phyloP scores from a whole-genome alignment of 2,888 invertebrate species.

The Drosophila sordidula region DNA sequence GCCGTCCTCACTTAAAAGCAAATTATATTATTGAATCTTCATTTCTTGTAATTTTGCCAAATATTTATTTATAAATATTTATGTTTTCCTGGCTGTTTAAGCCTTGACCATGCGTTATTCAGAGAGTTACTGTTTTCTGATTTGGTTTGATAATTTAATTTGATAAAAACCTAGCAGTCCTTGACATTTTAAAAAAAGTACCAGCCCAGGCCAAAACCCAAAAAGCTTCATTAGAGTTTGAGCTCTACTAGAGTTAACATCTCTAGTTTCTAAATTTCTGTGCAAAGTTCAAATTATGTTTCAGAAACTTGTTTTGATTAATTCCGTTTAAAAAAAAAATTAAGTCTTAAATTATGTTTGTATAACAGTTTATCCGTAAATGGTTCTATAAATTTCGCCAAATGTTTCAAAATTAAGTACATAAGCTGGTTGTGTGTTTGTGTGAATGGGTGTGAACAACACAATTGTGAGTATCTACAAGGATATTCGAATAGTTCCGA shows the following conservation, averaged over 20 bases:
- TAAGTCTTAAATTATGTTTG: not conserved
- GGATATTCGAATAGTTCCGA: not conserved
- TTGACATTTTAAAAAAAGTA: not conserved
- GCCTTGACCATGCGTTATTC: too few species aligned
- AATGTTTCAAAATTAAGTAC: constrained; percentile 1
- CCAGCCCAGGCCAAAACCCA: too few species aligned
- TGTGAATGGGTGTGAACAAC: constrained; percentile 9
- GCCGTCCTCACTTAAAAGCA: too few species aligned
- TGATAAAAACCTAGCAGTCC: not conserved
- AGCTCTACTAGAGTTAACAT: constrained; percentile 2
- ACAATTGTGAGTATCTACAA: not conserved
- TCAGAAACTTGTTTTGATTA: too few species aligned
- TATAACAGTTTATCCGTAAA: not conserved
- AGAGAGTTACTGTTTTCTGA: too few species aligned
- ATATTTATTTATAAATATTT: too few species aligned
- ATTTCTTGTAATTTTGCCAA: too few species aligned
- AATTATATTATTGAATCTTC: too few species aligned
- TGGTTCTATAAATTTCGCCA: not conserved
- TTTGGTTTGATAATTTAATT: not conserved
- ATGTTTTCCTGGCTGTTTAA: too few species aligned
- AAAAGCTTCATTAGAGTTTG: not conserved
- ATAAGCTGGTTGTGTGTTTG: not conserved
- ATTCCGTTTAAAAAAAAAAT: not conserved
- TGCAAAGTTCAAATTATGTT: not conserved
- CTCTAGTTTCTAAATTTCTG: constrained; percentile 1